These are phyloP conservation scores for Tetranychus truncatus DNA, from an alignment of 2,888 invertebrate species.

Conservation along the genomic window DNA sequence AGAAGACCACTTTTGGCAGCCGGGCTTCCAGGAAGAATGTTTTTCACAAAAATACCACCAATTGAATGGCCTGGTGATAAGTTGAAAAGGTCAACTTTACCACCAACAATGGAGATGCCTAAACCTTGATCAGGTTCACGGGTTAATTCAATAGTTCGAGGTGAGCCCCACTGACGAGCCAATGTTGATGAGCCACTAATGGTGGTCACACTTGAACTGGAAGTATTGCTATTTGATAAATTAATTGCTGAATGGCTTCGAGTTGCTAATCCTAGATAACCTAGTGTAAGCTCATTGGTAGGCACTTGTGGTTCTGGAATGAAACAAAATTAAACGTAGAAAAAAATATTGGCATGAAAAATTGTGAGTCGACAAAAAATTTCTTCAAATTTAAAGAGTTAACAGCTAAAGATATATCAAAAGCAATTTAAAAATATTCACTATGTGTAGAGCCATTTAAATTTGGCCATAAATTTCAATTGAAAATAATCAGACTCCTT, in stretches of 20 bases:
- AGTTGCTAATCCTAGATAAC: neutral
- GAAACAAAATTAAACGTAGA: neutral
- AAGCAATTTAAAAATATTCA: too few species aligned
- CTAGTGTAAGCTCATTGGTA: neutral
- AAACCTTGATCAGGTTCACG: slow-evolving; percentile 59
- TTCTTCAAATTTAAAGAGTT: too few species aligned
- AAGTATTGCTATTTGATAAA: slow-evolving; percentile 8
- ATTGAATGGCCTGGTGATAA: slow-evolving; percentile 46
- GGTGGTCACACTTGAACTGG: neutral
- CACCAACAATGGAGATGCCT: slow-evolving; percentile 91
- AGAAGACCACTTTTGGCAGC: slow-evolving; percentile 62
- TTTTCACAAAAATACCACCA: slow-evolving; percentile 92
- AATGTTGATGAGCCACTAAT: slow-evolving; percentile 12
- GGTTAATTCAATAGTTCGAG: slow-evolving; percentile 51
- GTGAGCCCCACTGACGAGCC: slow-evolving; percentile 50
- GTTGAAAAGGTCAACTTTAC: slow-evolving; percentile 47
- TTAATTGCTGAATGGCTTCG: slow-evolving; percentile 4
- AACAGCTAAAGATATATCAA: too few species aligned
- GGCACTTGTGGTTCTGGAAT: slow-evolving; percentile 5
- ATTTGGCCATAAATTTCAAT: too few species aligned
- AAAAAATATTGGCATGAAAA: neutral
- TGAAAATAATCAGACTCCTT: too few species aligned
- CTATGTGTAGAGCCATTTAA: too few species aligned
- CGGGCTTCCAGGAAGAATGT: slow-evolving; percentile 79
- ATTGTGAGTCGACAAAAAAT: too few species aligned